Percentiles rank a stretch among this genome's conserved stretches.
These are phyloP conservation scores for Ruditapes philippinarum DNA, from an alignment of 1,140 invertebrate species.

Conservation along the genomic window DNA sequence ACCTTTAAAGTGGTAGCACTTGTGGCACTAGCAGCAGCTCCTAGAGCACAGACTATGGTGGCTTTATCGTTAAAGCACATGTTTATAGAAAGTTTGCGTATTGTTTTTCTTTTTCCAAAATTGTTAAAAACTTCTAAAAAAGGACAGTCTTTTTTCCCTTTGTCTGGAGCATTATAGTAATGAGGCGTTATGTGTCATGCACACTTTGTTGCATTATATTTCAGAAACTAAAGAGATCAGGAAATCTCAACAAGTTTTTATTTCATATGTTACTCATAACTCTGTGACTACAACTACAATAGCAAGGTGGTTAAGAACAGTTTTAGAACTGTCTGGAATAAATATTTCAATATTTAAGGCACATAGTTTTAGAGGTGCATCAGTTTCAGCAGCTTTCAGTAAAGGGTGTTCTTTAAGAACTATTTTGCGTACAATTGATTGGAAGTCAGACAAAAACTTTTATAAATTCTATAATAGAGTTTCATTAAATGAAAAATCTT, in stretches of 20 bases:
- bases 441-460: background rate
- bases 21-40: conserved; percentile 12
- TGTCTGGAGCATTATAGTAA: conserved; percentile 30
- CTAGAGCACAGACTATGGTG: conserved; percentile 48
- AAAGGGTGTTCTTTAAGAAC: background rate
- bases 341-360: conserved; percentile 10
- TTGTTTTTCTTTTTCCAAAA: conserved; percentile 32
- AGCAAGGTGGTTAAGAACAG: background rate
- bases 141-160: conserved; percentile 28
- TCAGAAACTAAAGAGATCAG: background rate
- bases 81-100: background rate
- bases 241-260: background rate
- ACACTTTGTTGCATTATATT: conserved; percentile 33
- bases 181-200: conserved; percentile 36
- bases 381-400: background rate
- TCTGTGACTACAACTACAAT: background rate
- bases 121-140: conserved; percentile 26
- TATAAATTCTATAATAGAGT: background rate
- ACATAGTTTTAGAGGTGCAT: conserved; percentile 6
- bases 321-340: conserved; percentile 11
- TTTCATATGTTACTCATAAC: background rate
- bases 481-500: no score
- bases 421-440: conserved; percentile 21
- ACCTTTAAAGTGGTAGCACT: conserved; percentile 38
- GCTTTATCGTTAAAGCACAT: conserved; percentile 19